Evolutionary conservation across 1,140 invertebrate genomes (phyloP), one percentile per base, ranked within the genome.

Genomic region (Polyergus mexicanus): DNA sequence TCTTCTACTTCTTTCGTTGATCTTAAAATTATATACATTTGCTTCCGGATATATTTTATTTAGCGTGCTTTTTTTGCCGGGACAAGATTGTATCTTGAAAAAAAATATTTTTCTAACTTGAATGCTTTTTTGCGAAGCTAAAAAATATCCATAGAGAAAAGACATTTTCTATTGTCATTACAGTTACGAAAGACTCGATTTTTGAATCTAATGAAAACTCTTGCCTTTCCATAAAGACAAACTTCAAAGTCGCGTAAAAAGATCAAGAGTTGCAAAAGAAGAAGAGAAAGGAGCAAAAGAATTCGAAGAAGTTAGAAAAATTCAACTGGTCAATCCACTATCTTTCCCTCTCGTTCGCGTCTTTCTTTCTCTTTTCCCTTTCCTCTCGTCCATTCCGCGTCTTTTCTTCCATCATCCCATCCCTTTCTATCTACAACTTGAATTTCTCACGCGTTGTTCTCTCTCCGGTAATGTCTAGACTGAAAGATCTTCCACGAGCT

Each of bases 241-340:
- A 6, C 8, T 51, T 77, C 22, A 44, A 69, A 81, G 41, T 69
- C 10, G 41, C n/a, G 13, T 51, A 68, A 25, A 25, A 58, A 51
- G 22, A 58, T 51, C 32, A 41, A 58, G 32, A 16, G 22, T 38
- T 68, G 16, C 41, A 38, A 25, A 60, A 25, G 13, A 71, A 10
- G n/a, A 54, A 2, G 25, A 7, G 38, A 8, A 66, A 25, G 28
- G n/a, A 41, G 19, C 28, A 56, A 28, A 13, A 28, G 38, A 81
- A 51, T 58, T 71, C 6, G 71, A 63, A 80, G 75, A 58, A 44
- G 51, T 80, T 47, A n/a, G 77, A 87, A 89, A 89, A 84, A 84
- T 86, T 72, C 25, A 56, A 89, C 80, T 62, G 69, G 25, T 84
- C 74, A 71, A 66, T 77, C 77, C 35, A 3, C 47, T 32, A 38